phyloP scores from a whole-genome alignment of 1,140 invertebrate species.

The Anthonomus grandis region DNA sequence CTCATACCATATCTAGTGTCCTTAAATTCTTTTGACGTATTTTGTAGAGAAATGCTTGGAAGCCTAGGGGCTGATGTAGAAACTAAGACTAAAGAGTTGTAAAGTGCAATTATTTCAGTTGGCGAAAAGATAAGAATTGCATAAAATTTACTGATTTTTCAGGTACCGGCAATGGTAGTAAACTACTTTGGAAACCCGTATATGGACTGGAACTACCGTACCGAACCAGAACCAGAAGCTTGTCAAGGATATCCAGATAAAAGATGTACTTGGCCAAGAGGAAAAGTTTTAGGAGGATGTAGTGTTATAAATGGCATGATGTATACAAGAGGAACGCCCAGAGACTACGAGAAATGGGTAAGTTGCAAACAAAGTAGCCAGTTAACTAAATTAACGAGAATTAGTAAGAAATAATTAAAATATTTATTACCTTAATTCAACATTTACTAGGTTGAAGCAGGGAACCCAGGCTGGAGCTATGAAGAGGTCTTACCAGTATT shows the following conservation, averaged over 20 bases:
- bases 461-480: constrained; percentile 44
- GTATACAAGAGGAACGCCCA: constrained; percentile 66
- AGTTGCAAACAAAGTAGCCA: too few species aligned
- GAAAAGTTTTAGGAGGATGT: constrained; percentile 60
- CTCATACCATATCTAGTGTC: too few species aligned
- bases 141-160: not conserved
- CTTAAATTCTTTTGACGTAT: too few species aligned
- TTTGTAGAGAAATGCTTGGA: too few species aligned
- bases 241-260: constrained; percentile 53
- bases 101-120: too few species aligned
- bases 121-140: too few species aligned
- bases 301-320: constrained; percentile 71
- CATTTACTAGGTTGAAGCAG: too few species aligned
- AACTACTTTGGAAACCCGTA: constrained; percentile 54
- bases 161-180: constrained; percentile 55
- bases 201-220: constrained; percentile 65
- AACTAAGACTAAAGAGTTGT: too few species aligned
- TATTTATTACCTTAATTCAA: too few species aligned
- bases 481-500: constrained; percentile 57
- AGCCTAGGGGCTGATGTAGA: too few species aligned
- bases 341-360: constrained; percentile 72
- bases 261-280: constrained; percentile 56
- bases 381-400: too few species aligned
- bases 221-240: constrained; percentile 59
- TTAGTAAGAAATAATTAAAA: too few species aligned